Evolutionary conservation across 2,113 vertebrate genomes (phyloP), one percentile per base, ranked within the genome.

Genomic region (Gymnogyps californianus): DNA sequence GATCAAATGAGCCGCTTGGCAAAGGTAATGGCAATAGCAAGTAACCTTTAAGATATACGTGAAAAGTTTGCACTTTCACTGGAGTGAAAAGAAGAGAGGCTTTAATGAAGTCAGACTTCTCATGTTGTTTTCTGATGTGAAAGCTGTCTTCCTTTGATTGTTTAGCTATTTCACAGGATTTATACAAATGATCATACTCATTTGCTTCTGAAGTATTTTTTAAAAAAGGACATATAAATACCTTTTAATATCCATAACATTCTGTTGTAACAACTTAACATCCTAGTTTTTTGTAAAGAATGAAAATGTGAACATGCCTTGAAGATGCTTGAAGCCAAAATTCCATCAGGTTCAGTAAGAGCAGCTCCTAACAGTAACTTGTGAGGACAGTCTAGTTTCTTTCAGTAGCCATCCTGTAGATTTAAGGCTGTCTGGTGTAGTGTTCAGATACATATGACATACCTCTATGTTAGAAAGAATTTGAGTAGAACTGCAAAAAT

Each of bases 1-100:
- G 99, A 99, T 96, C 99, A 99, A 94, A 99, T 99, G 99, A 99
- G 99, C 75, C 98, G 99, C 32, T 98, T 99, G 46, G 99, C 99
- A 71, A 99, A 99, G 99, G 99, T 99, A 98, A 96, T 74, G 47
- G 69, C 38, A 78, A 40, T 64, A 64, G 34, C 55, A 86, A 49
- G n/a, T 71, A 54, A 52, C 49, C 70, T 89, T 44, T 62, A 34
- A 83, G 66, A 46, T 58, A 21, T 29, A 1, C 16, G 3, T 57
- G n/a, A 52, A 38, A 65, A 57, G 8, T 13, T 40, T 84, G 11
- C n/a, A 13, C 40, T 82, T 31, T 22, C 15, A 24, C 6, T 83
- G 64, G 10, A 74, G 44, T 64, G 61, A 82, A 49, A 46, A 20
- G 5, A 38, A 49, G 31, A 55, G 8, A 38, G 32, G 13, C 4